Percentiles rank a stretch among this genome's conserved stretches.
Conservation (phyloP, 2,113 vertebrate genomes). For the Typhlomys cinereus region DNA sequence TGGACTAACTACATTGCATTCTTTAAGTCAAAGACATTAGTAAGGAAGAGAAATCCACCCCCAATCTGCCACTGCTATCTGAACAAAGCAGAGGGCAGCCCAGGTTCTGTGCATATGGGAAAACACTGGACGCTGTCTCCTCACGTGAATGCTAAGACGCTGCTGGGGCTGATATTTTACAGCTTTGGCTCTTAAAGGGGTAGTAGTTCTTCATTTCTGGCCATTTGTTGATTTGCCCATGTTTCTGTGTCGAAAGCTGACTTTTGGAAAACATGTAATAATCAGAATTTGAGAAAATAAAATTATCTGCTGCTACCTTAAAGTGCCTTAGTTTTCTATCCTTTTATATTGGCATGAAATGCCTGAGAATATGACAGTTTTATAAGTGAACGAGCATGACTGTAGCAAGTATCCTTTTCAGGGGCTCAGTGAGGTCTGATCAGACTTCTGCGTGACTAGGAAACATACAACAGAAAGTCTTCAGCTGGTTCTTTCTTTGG, state of each 20-base stretch:
- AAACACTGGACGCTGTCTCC: background rate
- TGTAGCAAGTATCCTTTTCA: background rate
- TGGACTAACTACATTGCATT: background rate
- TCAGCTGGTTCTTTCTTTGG: background rate
- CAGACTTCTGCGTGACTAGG: background rate
- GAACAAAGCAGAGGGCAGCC: background rate
- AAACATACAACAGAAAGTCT: background rate
- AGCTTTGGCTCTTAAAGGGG: background rate
- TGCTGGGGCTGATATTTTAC: background rate
- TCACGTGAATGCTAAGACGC: background rate
- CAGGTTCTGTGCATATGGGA: background rate
- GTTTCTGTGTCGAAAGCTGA: background rate
- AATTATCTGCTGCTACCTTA: background rate
- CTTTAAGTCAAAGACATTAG: slow-evolving; percentile 21
- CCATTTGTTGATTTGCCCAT: background rate
- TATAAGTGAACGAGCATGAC: background rate
- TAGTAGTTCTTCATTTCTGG: background rate
- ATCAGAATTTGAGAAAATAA: background rate
- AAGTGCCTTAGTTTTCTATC: background rate
- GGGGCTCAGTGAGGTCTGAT: background rate
- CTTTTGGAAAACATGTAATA: slow-evolving; percentile 15
- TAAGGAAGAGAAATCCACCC: background rate
- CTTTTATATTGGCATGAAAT: background rate
- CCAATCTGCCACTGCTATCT: background rate
- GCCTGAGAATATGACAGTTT: background rate